A percentile compares a stretch with the other conserved stretches of the same genome.
These are phyloP conservation scores for Samia ricini DNA, from an alignment of 1,140 invertebrate species.

Conservation along the genomic window DNA sequence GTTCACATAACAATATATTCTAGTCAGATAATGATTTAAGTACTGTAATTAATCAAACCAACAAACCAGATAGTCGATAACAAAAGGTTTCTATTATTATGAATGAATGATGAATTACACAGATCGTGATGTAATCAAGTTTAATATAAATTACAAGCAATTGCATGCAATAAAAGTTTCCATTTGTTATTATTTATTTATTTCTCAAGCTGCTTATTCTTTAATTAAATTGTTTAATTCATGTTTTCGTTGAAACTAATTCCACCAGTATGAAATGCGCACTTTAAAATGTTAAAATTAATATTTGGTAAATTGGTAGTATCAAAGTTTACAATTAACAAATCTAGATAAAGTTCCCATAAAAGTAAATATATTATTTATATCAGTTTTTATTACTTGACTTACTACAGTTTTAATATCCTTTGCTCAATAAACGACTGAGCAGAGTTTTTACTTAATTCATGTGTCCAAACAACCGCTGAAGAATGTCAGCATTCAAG, in stretches of 20 bases:
- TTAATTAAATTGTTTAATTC: no score
- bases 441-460: slow-evolving; percentile 17
- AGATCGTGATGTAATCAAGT: not conserved
- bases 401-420: not conserved
- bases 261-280: no score
- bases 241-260: no score
- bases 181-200: no score
- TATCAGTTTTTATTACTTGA: not conserved
- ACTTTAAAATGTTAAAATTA: no score
- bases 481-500: slow-evolving; percentile 64
- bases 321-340: no score
- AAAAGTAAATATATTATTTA: not conserved
- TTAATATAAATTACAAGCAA: not conserved
- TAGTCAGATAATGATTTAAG: slow-evolving; percentile 12
- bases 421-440: not conserved
- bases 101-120: slow-evolving; percentile 1
- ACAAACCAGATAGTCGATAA: not conserved
- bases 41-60: slow-evolving; percentile 11
- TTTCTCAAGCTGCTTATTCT: no score
- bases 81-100: not conserved
- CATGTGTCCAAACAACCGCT: slow-evolving; percentile 36
- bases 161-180: no score
- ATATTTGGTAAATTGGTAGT: no score
- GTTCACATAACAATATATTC: slow-evolving; percentile 17
- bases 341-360: no score